These are phyloP conservation scores for Mylabris sibirica DNA, from an alignment of 2,888 invertebrate species.

Conservation along the genomic window DNA sequence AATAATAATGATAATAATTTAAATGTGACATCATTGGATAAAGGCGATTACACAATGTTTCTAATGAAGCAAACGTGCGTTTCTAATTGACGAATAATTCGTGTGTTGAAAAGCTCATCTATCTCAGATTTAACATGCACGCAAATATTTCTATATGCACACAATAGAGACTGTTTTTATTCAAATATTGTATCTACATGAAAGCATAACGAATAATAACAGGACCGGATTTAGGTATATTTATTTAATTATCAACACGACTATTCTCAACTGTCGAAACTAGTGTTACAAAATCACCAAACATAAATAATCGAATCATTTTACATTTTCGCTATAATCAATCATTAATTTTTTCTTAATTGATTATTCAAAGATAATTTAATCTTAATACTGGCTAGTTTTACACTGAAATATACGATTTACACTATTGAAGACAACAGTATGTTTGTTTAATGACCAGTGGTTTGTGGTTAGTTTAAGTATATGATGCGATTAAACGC, in stretches of 20 bases:
- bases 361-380: neutral
- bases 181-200: constrained; percentile 24
- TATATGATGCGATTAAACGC: constrained; percentile 45
- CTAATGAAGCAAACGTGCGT: constrained; percentile 42
- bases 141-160: constrained; percentile 12
- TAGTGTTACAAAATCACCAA: neutral
- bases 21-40: constrained; percentile 8
- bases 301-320: neutral
- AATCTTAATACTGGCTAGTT: constrained; percentile 7
- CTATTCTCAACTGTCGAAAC: neutral
- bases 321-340: neutral
- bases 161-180: no score
- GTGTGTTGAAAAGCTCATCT: constrained; percentile 28
- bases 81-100: constrained; percentile 32
- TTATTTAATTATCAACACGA: neutral
- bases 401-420: constrained; percentile 16
- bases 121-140: constrained; percentile 33
- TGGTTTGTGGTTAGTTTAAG: constrained; percentile 44
- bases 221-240: neutral
- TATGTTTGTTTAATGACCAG: constrained; percentile 44
- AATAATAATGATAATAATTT: neutral
- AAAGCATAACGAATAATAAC: constrained; percentile 7
- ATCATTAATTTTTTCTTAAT: neutral
- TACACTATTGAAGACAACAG: constrained; percentile 24
- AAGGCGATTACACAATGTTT: constrained; percentile 22